Evolutionary conservation across 1,140 invertebrate genomes (phyloP), one percentile per base, ranked within the genome.

Genomic region (Philotrypesis tridentata): DNA sequence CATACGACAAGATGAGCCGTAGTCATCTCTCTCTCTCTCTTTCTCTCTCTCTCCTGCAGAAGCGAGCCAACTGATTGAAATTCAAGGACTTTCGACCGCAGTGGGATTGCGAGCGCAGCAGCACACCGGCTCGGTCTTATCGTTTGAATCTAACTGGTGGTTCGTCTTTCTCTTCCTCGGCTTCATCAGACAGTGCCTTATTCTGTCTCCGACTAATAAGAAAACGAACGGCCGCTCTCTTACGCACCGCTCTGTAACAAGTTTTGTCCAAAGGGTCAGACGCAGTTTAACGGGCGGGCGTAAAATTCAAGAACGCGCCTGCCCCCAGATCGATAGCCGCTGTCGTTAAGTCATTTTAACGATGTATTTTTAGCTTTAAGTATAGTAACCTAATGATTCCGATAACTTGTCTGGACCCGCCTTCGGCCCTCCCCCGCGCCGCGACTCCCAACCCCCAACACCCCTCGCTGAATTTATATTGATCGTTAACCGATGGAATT

Each of bases 101-200:
- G n/a, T 23, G 77, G 63, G 75, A 48, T 76, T 68, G 63, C 23
- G 65, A 27, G 29, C 3, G n/a, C 65, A 17, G 65, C n/a, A 31
- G 65, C 21, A n/a, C n/a, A n/a, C n/a, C n/a, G n/a, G n/a, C n/a
- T n/a, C 77, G 23, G 17, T 21, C n/a, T 68, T 40, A 70, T 78
- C 76, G n/a, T 60, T 37, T 61, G 78, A 72, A 79, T 65, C 71
- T 80, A 80, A 74, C 71, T 31, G 68, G 71, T 80, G 79, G 79
- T 74, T 73, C 68, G 63, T 73, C 63, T 31, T 70, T 33, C 43
- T 70, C n/a, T 37, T 21, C 43, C 7, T 2, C 61, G n/a, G 25
- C 14, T 17, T 17, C n/a, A n/a, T n/a, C 7, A 25, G 8, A 6
- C n/a, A 6, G 48, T 43, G 70, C 33, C 43, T 77, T 29, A 63